Evolutionary conservation across 2,113 vertebrate species (phyloP), one percentile per base, ranked within the genome.

Genomic region (Mixornis gularis): DNA sequence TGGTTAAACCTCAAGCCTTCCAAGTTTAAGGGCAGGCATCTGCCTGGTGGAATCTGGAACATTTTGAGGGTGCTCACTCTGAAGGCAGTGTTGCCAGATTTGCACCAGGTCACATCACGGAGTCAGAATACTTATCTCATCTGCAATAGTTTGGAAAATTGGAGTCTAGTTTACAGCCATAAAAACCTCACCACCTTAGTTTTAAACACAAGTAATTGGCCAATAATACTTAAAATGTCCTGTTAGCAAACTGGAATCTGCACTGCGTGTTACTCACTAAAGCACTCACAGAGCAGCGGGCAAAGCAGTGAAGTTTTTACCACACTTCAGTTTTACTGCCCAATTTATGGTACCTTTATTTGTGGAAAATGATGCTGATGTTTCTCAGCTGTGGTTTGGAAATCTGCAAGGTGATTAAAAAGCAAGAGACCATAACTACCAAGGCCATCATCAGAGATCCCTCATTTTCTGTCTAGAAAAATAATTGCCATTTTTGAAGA

Each of bases 381-480:
- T 78, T 18, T 80, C 72, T 89, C n/a, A 52, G 10, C 36, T 41
- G 63, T 16, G 41, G 46, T 66, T 83, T 73, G 73, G 62, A 80
- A 80, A 65, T 55, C 63, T 83, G 32, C 64, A 36, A 55, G 55
- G 20, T 62, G 77, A 80, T 90, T 76, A 77, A 91, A 68, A 24
- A 72, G 70, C 36, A 71, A 40, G 66, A 82, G 49, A 46, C 30
- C n/a, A 13, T 70, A 81, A 53, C 62, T 91, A 79, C 36, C 26
- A 65, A 60, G 46, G 59, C 48, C 63, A 53, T 79, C 26, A 49
- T 53, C 36, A 46, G 63, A 46, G 65, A 72, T 7, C 66, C 19
- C 38, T 77, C 20, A 49, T 88, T 94, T 96, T 93, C 76, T 80
- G 29, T 90, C 79, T 92, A 30, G 63, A 79, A 79, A 49, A 68